These are phyloP conservation scores for Archivesica marissinica DNA, from an alignment of 1,140 invertebrate genomes.

Conservation along the genomic window DNA sequence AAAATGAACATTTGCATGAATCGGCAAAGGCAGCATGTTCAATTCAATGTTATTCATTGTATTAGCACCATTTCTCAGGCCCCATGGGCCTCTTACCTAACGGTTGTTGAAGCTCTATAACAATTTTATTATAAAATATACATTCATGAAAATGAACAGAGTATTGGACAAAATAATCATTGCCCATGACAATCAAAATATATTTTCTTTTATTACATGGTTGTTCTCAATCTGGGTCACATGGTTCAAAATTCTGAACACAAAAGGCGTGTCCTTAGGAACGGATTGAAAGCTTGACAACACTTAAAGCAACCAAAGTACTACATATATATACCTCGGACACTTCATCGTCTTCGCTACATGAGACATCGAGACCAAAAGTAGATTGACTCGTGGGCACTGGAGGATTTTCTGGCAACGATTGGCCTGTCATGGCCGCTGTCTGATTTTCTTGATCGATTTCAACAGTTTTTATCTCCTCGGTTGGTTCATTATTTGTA, in stretches of 20 bases:
- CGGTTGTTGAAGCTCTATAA: no score
- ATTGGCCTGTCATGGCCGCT: conserved; percentile 72
- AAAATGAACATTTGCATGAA: no score
- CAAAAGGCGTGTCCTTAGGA: conserved; percentile 40
- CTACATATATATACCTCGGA: conserved; percentile 89
- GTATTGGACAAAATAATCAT: no score
- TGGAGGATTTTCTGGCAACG: conserved; percentile 85
- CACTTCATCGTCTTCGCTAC: conserved; percentile 96
- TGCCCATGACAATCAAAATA: no score
- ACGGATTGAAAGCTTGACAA: conserved; percentile 7
- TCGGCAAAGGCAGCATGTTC: no score
- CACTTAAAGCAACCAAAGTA: neutral
- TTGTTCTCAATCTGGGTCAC: conserved; percentile 23
- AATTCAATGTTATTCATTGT: no score
- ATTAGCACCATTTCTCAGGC: no score
- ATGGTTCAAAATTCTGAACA: conserved; percentile 32
- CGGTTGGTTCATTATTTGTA: conserved; percentile 89
- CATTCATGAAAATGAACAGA: no score
- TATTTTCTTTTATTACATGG: neutral
- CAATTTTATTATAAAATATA: no score
- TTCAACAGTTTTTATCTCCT: conserved; percentile 84
- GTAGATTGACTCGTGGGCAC: conserved; percentile 90
- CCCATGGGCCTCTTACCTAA: no score
- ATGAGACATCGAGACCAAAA: conserved; percentile 94
- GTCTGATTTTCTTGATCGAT: conserved; percentile 76